A percentile compares a stretch with the other conserved stretches of the same genome.
phyloP scores from a whole-genome alignment of 2,888 invertebrate genomes.

The Caenorhabditis virilis region DNA sequence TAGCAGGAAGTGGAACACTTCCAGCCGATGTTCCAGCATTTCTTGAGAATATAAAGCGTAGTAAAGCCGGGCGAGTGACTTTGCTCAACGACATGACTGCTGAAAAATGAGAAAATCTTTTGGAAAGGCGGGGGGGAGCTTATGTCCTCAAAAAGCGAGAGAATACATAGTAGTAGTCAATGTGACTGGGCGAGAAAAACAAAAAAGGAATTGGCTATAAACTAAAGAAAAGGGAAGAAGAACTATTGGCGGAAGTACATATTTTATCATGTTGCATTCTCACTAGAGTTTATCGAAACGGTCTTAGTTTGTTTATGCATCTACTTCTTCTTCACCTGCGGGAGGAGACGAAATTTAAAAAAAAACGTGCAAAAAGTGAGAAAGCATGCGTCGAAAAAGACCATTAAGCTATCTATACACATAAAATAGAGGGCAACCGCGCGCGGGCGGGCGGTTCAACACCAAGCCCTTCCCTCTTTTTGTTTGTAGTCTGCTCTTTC shows the following conservation, averaged over 20 bases:
- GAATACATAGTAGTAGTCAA: too few species aligned
- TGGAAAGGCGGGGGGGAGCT: too few species aligned
- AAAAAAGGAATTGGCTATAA: not conserved
- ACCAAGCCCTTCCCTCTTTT: too few species aligned
- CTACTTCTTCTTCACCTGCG: not conserved
- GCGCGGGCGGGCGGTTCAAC: too few species aligned
- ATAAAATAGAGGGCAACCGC: too few species aligned
- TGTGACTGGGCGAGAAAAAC: not conserved
- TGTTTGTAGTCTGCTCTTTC: too few species aligned
- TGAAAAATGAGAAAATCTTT: slow-evolving; percentile 9
- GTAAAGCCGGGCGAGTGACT: slow-evolving; percentile 7
- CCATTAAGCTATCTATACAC: too few species aligned
- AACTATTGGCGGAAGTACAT: not conserved
- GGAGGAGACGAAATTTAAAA: slow-evolving; percentile 1
- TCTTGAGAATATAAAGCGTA: slow-evolving; percentile 27
- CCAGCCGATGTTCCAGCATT: slow-evolving; percentile 21
- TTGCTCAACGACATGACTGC: slow-evolving; percentile 33
- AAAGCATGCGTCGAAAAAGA: slow-evolving; percentile 16
- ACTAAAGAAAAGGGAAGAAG: slow-evolving; percentile 7
- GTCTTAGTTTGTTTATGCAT: too few species aligned
- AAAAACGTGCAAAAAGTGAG: slow-evolving; percentile 30
- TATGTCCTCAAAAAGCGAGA: too few species aligned
- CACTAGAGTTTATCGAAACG: too few species aligned
- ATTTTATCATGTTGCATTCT: not conserved
- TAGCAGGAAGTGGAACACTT: slow-evolving; percentile 18